Evolutionary conservation across 2,888 invertebrate genomes (phyloP).

Genomic region (Lepetodrilus schrolli): DNA sequence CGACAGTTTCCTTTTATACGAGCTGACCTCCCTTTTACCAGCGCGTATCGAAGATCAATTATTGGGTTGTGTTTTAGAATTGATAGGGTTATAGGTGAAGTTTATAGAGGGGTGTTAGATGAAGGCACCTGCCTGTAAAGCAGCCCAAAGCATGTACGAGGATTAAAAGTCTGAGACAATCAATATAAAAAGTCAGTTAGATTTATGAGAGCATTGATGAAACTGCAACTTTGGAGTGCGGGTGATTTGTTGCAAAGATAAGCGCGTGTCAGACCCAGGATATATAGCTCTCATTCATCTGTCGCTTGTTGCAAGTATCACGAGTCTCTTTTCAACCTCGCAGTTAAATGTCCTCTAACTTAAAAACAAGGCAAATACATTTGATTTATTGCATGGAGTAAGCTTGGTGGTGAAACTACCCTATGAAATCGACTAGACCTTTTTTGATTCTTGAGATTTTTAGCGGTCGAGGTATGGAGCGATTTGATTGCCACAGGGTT

Average conservation of each 20-base stretch:
- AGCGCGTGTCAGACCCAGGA: background rate
- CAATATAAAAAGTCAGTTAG: slow-evolving; percentile 7
- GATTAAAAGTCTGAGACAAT: background rate
- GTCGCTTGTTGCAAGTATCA: background rate
- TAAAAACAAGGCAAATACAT: background rate
- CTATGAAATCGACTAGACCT: too few species aligned
- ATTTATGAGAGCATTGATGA: slow-evolving; percentile 10
- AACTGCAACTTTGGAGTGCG: background rate
- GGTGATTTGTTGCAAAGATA: background rate
- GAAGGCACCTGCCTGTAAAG: background rate
- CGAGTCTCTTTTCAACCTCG: background rate
- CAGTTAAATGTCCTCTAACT: background rate
- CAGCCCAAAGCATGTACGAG: background rate
- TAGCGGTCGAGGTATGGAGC: too few species aligned
- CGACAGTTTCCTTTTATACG: background rate
- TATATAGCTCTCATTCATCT: background rate
- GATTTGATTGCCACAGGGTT: too few species aligned
- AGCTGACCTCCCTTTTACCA: too few species aligned
- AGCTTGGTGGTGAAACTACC: too few species aligned
- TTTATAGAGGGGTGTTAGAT: background rate
- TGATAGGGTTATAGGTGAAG: background rate
- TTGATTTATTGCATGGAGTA: background rate
- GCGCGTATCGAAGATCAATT: background rate
- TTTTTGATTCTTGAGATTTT: too few species aligned
- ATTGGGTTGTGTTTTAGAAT: background rate